A percentile compares a stretch with the other conserved stretches of the same genome.
Conservation (phyloP, 2,888 invertebrate species). For the Catocala nupta region DNA sequence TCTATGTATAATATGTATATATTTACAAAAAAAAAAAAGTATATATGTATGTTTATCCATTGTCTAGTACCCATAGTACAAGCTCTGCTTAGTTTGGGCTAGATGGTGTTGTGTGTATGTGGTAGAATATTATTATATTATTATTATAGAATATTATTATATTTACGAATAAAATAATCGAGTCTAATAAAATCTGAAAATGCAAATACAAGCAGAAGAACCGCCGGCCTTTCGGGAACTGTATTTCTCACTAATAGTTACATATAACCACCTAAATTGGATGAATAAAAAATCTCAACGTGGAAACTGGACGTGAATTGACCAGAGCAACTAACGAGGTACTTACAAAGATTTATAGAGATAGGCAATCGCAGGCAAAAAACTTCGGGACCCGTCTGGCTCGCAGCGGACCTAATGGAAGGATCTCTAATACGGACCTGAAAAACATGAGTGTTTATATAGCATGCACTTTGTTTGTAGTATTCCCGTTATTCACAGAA, state of each 20-base stretch:
- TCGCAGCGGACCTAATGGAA: constrained; percentile 61
- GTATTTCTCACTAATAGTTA: constrained; percentile 37
- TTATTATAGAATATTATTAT: no score
- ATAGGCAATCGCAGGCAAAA: constrained; percentile 70
- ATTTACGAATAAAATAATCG: no score
- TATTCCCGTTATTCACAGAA: constrained; percentile 43
- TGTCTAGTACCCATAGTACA: no score
- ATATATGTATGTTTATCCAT: no score
- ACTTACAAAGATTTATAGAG: constrained; percentile 80
- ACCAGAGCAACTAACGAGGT: constrained; percentile 78
- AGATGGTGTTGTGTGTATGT: no score
- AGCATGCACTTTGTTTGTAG: constrained; percentile 61
- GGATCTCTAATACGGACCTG: constrained; percentile 55
- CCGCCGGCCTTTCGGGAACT: constrained; percentile 7
- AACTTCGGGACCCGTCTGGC: constrained; percentile 67
- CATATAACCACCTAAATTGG: constrained; percentile 57
- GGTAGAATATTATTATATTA: no score
- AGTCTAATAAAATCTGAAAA: not conserved
- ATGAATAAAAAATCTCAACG: constrained; percentile 70
- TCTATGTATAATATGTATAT: no score
- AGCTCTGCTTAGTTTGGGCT: no score
- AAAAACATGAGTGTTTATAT: constrained; percentile 67
- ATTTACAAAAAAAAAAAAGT: no score
- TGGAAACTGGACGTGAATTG: constrained; percentile 70
- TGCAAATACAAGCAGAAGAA: constrained; percentile 2